Base-by-base conservation (phyloP, 2,888 invertebrate genomes). In the Hermodice carunculata region DNA sequence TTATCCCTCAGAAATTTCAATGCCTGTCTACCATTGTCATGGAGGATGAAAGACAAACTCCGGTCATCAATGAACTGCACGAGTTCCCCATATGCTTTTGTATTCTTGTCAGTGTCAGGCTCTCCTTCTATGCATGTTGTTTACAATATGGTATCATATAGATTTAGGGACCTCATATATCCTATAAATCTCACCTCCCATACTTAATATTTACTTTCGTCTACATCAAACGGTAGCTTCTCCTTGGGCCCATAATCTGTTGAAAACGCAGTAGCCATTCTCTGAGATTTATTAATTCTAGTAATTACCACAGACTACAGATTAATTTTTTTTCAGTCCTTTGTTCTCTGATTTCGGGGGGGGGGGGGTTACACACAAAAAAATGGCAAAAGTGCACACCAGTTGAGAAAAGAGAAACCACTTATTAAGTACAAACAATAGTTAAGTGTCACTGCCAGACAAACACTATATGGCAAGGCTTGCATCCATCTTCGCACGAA, bases 1-100 rank as follows among this genome's bases (percentile, higher is more conserved):
- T 69, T 67, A 8, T 69, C 37, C 14, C 63, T 46, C 29, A 74
- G 44, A 37, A 71, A 69, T 26, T 53, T 46, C 19, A 66, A 52
- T n/a, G 74, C 67, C 14, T 63, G 59, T 42, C 71, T 62, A 8
- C 74, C 71, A 65, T 74, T 65, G 44, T 71, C 74, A 8, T 67
- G 14, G 59, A 73, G 73, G 8, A 62, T 26, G 24, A 62, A 28
- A 17, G 34, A 40, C 11, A 62, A 46, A n/a, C 58, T 60, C 31
- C 49, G 62, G 34, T 71, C 73, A 54, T 74, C 73, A 3, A 71
- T 37, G 24, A 56, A 52, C 40, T 74, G 71, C 11, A 70, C 64
- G 1, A 74, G 48, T 44, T 73, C 69, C 3, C 66, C 69, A 51
- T 40, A 71, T 1, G 66, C 70, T 42, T 67, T 60, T 44, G 60